Percentiles rank a stretch among this genome's conserved stretches.
phyloP scores from a whole-genome alignment of 37 sponge, comb jelly and placozoan species.

The Petrosia ficiformis region DNA sequence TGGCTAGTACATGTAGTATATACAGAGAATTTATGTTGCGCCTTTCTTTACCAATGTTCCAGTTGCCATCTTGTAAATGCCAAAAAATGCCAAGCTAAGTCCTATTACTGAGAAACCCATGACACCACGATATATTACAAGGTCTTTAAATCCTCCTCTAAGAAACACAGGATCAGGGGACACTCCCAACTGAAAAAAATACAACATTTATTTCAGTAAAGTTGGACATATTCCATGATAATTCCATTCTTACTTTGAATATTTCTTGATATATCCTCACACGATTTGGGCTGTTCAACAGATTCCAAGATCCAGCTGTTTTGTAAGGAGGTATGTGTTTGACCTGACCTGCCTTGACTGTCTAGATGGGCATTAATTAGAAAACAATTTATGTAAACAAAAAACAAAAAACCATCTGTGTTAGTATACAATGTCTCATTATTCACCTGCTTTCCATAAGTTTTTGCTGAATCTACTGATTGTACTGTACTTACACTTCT shows the following conservation, averaged over 20 bases:
- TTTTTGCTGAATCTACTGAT: too few relatives aligned
- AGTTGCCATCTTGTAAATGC: slow-evolving; percentile 55
- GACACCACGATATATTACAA: slow-evolving; percentile 29
- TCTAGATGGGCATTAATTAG: too few relatives aligned
- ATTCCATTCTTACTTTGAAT: slow-evolving; percentile 16
- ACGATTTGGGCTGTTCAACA: slow-evolving; percentile 9
- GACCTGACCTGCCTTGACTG: background rate
- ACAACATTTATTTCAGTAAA: background rate
- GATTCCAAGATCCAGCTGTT: slow-evolving; percentile 3
- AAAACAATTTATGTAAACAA: too few relatives aligned
- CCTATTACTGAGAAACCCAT: slow-evolving; percentile 36
- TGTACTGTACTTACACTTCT: too few relatives aligned
- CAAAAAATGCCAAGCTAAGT: slow-evolving; percentile 21
- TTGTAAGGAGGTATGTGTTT: slow-evolving; percentile 39
- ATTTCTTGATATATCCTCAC: slow-evolving; percentile 16
- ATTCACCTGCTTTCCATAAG: too few relatives aligned
- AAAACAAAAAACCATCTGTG: too few relatives aligned
- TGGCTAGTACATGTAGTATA: too few relatives aligned
- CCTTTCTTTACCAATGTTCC: slow-evolving; percentile 34
- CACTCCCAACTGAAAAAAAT: too few relatives aligned
- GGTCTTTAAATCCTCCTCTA: slow-evolving; percentile 23
- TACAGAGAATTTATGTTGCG: background rate
- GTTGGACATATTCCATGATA: too few relatives aligned
- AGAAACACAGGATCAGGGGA: slow-evolving; percentile 49
- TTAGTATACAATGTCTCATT: too few relatives aligned